Conservation (phyloP, 2,888 invertebrate species). For the Petrophora chlorosata region DNA sequence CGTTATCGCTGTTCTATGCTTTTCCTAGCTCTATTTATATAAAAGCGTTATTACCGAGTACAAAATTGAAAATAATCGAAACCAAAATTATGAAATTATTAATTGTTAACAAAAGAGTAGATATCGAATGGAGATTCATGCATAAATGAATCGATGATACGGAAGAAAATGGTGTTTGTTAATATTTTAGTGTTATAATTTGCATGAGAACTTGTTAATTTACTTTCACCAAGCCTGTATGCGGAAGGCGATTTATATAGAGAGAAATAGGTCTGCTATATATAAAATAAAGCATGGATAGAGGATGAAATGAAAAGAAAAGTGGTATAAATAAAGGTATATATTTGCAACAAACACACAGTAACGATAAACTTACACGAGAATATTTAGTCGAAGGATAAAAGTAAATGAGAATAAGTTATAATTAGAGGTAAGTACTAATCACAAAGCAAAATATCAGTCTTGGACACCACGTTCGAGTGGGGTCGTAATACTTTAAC, state of each 20-base stretch:
- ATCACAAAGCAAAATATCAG: conserved; percentile 67
- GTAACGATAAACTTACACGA: conserved; percentile 77
- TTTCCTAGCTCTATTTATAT: conserved; percentile 74
- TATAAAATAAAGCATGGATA: conserved; percentile 77
- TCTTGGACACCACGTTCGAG: conserved; percentile 57
- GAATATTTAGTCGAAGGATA: conserved; percentile 52
- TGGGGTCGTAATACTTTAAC: conserved; percentile 42
- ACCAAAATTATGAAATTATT: conserved; percentile 53
- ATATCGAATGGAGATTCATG: conserved; percentile 78
- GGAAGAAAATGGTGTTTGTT: conserved; percentile 83
- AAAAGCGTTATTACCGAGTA: conserved; percentile 74
- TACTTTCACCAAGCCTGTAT: conserved; percentile 76
- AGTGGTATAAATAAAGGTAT: conserved; percentile 81
- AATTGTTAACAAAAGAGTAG: conserved; percentile 57
- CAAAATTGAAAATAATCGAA: conserved; percentile 56
- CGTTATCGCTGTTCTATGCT: conserved; percentile 75
- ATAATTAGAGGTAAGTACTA: conserved; percentile 59
- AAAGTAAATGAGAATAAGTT: conserved; percentile 62
- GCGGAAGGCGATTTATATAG: conserved; percentile 61
- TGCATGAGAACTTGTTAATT: conserved; percentile 68
- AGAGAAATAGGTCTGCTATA: conserved; percentile 77
- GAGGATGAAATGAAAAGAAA: conserved; percentile 82
- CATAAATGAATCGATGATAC: conserved; percentile 80
- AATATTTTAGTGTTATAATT: conserved; percentile 59
- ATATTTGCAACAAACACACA: conserved; percentile 83